A percentile compares a stretch with the other conserved stretches of the same genome.
Conservation (phyloP, 2,888 invertebrate species). For the Priocnemis perturbator region DNA sequence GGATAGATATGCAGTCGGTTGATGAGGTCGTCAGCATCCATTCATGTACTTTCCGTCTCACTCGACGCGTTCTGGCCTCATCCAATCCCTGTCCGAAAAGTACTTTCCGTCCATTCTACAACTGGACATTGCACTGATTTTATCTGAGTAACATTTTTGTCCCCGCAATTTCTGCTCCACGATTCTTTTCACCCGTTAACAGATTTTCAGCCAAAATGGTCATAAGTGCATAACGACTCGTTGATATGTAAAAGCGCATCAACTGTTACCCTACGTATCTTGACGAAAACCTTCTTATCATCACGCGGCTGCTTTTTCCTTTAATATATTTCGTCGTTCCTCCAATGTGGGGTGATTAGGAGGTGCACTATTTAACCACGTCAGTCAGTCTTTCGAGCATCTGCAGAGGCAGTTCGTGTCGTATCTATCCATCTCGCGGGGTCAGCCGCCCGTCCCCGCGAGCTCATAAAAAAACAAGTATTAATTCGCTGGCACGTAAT, state of each 20-base stretch:
- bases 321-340: no score
- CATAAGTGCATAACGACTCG: no score
- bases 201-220: no score
- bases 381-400: conserved; percentile 5
- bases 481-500: conserved; percentile 51
- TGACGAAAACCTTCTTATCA: no score
- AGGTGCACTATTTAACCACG: conserved; percentile 4
- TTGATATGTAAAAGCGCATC: no score
- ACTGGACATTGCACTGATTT: no score
- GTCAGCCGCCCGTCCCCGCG: conserved; percentile 15
- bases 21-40: conserved; percentile 39
- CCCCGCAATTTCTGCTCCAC: no score
- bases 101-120: not conserved
- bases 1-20: conserved; percentile 45
- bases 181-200: no score
- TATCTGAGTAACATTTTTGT: no score
- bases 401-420: conserved; percentile 31
- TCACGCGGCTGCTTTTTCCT: no score
- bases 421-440: conserved; percentile 42
- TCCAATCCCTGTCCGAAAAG: not conserved
- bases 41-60: conserved; percentile 40
- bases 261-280: no score
- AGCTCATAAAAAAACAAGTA: conserved; percentile 40
- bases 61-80: not conserved
- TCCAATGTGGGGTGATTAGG: not conserved